Conservation (phyloP, 2,113 vertebrate genomes). For the Oryzias celebensis region DNA sequence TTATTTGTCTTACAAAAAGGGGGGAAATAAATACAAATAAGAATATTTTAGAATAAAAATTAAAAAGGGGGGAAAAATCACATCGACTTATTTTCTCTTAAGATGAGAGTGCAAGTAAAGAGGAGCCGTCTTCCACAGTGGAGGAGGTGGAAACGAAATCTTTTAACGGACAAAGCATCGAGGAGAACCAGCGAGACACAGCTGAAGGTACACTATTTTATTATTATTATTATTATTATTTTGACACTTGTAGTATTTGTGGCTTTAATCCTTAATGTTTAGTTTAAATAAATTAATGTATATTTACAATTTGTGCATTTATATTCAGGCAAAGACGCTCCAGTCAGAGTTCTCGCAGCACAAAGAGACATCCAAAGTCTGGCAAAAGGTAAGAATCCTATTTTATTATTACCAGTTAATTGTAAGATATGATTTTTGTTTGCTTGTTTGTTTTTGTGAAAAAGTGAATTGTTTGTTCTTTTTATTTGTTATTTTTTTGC, state of each 20-base stretch:
- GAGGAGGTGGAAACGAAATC: slow-evolving; percentile 90
- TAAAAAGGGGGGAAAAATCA: background rate
- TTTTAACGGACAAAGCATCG: slow-evolving; percentile 86
- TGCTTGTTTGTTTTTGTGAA: background rate
- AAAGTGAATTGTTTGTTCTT: background rate
- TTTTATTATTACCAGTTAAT: slow-evolving; percentile 15
- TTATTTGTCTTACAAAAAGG: background rate
- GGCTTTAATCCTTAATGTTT: background rate
- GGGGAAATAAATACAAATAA: background rate
- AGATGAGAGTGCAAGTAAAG: slow-evolving; percentile 87
- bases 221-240: background rate
- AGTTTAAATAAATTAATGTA: background rate
- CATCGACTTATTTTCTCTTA: slow-evolving; percentile 58
- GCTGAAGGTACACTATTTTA: slow-evolving; percentile 78
- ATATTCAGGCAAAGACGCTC: slow-evolving; percentile 81
- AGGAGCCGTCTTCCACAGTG: slow-evolving; percentile 90
- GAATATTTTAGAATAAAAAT: background rate
- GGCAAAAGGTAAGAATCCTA: slow-evolving; percentile 85
- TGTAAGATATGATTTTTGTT: slow-evolving; percentile 9
- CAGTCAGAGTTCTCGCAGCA: slow-evolving; percentile 74
- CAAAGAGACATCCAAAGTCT: slow-evolving; percentile 88
- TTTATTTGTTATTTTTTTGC: background rate
- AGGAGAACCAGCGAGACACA: slow-evolving; percentile 82
- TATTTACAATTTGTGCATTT: slow-evolving; percentile 22
- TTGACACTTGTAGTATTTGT: background rate